Base-by-base conservation (phyloP, 2,113 vertebrate genomes). In the Carassius gibelio region DNA sequence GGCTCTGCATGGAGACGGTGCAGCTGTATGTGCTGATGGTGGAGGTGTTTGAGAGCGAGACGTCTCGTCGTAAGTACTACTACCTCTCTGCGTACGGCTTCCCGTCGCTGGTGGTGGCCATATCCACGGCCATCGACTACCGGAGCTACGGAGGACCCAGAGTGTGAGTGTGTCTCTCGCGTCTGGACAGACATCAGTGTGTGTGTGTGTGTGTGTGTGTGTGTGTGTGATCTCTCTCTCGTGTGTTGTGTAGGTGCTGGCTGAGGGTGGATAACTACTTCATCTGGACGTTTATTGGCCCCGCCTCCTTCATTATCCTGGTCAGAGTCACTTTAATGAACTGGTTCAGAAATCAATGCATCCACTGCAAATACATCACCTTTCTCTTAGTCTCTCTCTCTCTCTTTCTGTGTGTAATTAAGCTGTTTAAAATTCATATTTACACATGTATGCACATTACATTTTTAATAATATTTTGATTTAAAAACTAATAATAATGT, bases 211-310 rank as follows among this genome's bases (percentile, higher is more conserved):
- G 26, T n/a, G n/a, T n/a, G 21, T 88, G 75, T 71, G 30, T 42
- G 83, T 75, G 19, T 86, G 26, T 87, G 64, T 75, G 64, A 76
- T 13, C 1, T 11, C 86, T 36, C 80, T 74, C 87, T 74, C 87
- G 68, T 87, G 48, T 82, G 38, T 86, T 68, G 52, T 90, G 50
- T 87, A 98, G 97, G 62, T 98, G 97, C 90, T 98, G 97, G 97
- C 93, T 98, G 57, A 94, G 96, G 19, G 95, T 96, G 78, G 97
- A 97, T 90, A 97, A 96, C 85, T 96, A 97, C 82, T 98, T 98
- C 90, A 97, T 98, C 91, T 98, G 96, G 96, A 97, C 96, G 79
- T 98, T 98, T 90, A 96, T 98, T 0, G 97, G 97, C 38, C 97
- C 97, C 0, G 97, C 96, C 7, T 96, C 95, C 61, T 95, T 96